Conservation (phyloP, 2,113 vertebrate genomes). For the western clawed frog (Xenopus tropicalis) region DNA sequence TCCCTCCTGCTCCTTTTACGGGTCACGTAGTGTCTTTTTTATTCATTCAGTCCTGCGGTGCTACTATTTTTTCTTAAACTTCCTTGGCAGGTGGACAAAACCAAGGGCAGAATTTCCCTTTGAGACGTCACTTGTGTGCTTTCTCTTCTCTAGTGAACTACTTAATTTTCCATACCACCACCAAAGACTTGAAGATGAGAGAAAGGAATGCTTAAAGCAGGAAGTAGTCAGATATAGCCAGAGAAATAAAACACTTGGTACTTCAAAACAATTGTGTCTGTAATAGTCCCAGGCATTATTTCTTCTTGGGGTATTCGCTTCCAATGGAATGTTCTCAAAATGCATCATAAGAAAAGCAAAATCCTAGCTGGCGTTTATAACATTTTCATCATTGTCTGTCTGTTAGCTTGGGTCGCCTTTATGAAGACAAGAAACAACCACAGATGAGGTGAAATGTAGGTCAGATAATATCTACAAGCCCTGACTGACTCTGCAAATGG, state of each 20-base stretch:
- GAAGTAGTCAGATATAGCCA: constrained; percentile 25
- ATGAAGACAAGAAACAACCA: constrained; percentile 16
- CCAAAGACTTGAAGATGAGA: constrained; percentile 2
- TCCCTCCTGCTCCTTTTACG: constrained; percentile 12
- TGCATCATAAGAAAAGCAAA: neutral
- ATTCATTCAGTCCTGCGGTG: neutral
- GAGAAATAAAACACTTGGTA: constrained; percentile 5
- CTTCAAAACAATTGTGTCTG: constrained; percentile 6
- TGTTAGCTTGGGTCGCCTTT: neutral
- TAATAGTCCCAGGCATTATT: neutral
- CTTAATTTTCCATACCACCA: constrained; percentile 1
- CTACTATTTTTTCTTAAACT: neutral
- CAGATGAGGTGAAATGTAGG: constrained; percentile 28
- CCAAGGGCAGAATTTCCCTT: neutral
- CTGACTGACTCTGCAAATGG: neutral
- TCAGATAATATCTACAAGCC: constrained; percentile 15
- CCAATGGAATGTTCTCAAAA: no score
- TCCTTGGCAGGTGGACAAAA: constrained; percentile 36
- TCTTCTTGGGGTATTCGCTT: no score
- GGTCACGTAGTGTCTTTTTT: neutral
- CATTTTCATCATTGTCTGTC: neutral
- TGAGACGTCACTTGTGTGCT: neutral
- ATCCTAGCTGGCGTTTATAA: neutral
- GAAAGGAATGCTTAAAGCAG: constrained; percentile 16
- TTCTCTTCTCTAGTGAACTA: constrained; percentile 9